Evolutionary conservation across 2,888 invertebrate species (phyloP).

Genomic region (Nycteola revayana): DNA sequence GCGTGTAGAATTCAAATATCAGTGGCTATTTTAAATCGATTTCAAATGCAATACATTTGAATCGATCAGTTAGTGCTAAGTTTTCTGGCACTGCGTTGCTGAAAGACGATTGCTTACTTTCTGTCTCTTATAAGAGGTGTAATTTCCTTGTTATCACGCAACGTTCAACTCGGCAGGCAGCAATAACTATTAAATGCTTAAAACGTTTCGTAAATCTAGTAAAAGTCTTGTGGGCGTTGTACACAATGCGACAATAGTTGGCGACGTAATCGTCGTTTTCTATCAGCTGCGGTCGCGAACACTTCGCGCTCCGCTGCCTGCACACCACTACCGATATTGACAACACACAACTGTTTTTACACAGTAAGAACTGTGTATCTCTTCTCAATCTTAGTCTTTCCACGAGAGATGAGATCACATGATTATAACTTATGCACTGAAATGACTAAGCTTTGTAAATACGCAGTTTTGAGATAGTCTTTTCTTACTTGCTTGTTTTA

Average conservation of each 20-base stretch:
- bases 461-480: conserved; percentile 1
- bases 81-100: conserved; percentile 13
- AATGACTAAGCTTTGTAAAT: background rate
- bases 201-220: conserved; percentile 74
- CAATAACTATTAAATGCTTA: conserved; percentile 55
- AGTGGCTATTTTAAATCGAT: conserved; percentile 8
- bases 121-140: conserved; percentile 34
- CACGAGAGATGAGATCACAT: conserved; percentile 8
- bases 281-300: conserved; percentile 76
- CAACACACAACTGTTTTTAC: conserved; percentile 43
- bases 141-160: conserved; percentile 67
- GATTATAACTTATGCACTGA: background rate
- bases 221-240: conserved; percentile 71
- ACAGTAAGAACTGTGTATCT: conserved; percentile 26
- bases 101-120: conserved; percentile 34
- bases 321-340: conserved; percentile 23
- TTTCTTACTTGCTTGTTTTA: conserved; percentile 16
- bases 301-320: conserved; percentile 67
- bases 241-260: conserved; percentile 72
- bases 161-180: conserved; percentile 49
- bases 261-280: conserved; percentile 76
- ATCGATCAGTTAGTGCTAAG: conserved; percentile 3
- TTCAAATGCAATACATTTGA: conserved; percentile 8
- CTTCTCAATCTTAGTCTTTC: conserved; percentile 13
- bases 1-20: conserved; percentile 19